phyloP scores from a whole-genome alignment of 2,888 invertebrate genomes.

The Junonia oenone region DNA sequence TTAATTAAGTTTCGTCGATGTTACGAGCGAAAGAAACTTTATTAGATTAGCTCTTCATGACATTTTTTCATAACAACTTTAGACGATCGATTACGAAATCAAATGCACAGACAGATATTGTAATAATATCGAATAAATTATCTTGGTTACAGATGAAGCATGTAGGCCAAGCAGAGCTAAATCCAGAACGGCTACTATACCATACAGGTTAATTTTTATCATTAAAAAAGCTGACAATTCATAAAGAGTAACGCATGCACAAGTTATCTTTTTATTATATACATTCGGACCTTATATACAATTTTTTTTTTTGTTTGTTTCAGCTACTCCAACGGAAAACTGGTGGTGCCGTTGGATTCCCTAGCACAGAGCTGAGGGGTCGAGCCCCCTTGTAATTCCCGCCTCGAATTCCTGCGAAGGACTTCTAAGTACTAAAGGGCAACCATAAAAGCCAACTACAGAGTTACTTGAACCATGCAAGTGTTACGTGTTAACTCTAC shows the following conservation, averaged over 20 bases:
- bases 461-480: conserved; percentile 13
- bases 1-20: conserved; percentile 69
- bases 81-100: neutral
- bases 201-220: conserved; percentile 67
- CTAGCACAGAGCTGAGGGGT: conserved; percentile 76
- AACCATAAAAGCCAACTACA: conserved; percentile 12
- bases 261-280: conserved; percentile 42
- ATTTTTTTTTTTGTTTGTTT: conserved; percentile 53
- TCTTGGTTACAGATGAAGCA: conserved; percentile 77
- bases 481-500: conserved; percentile 10
- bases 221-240: conserved; percentile 3
- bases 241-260: conserved; percentile 14
- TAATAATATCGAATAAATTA: conserved; percentile 35
- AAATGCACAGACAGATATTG: neutral
- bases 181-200: conserved; percentile 75
- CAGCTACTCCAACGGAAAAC: conserved; percentile 79
- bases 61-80: conserved; percentile 30
- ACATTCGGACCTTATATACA: conserved; percentile 22
- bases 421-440: conserved; percentile 46
- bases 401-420: conserved; percentile 65
- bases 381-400: conserved; percentile 56
- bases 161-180: conserved; percentile 79
- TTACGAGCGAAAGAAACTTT: conserved; percentile 54
- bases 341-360: conserved; percentile 81
- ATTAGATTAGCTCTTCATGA: conserved; percentile 49